phyloP scores from a whole-genome alignment of 2,113 vertebrate species.

The Calypte anna region DNA sequence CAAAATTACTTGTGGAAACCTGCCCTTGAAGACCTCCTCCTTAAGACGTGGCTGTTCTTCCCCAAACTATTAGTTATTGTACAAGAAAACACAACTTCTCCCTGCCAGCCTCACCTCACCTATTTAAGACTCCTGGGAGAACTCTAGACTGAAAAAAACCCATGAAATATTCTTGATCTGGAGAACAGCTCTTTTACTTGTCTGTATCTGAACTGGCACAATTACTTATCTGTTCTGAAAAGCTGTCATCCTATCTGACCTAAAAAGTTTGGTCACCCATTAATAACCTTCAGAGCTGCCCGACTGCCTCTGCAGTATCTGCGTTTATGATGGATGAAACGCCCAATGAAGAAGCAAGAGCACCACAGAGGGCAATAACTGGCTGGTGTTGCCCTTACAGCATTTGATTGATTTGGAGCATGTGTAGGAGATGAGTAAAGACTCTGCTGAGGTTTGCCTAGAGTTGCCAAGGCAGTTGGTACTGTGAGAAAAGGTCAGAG shows the following conservation, averaged over 20 bases:
- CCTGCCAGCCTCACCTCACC: neutral
- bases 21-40: neutral
- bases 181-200: neutral
- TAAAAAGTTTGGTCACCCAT: neutral
- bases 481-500: constrained; percentile 57
- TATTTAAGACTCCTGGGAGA: neutral
- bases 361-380: constrained; percentile 36
- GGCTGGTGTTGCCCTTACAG: constrained; percentile 32
- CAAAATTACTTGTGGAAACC: neutral
- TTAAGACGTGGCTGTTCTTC: neutral
- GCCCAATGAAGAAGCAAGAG: neutral
- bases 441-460: constrained; percentile 29
- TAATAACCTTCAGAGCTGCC: constrained; percentile 1
- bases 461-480: constrained; percentile 8
- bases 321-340: constrained; percentile 49
- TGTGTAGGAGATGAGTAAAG: constrained; percentile 38
- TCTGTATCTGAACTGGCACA: neutral
- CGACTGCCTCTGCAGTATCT: neutral
- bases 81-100: neutral
- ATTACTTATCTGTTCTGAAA: neutral
- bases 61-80: neutral
- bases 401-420: constrained; percentile 66
- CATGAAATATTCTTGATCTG: neutral
- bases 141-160: neutral
- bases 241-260: neutral